A percentile compares a stretch with the other conserved stretches of the same genome.
phyloP scores from a whole-genome alignment of 2,888 invertebrate genomes.

The Caenorhabditis sp. region DNA sequence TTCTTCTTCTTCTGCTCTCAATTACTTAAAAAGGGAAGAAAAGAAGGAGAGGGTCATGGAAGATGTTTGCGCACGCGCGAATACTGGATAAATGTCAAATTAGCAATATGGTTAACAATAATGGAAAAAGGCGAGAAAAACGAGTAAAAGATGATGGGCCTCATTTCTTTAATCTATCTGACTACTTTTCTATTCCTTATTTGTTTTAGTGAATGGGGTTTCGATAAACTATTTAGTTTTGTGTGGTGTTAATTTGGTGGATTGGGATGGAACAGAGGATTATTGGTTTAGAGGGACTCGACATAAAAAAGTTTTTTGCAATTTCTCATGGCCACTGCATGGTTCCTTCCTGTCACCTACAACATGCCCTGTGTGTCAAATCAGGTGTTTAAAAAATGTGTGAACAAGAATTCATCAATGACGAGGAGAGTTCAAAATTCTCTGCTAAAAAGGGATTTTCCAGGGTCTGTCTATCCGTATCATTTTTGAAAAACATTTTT shows the following conservation, averaged over 20 bases:
- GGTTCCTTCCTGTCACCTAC: too few relatives aligned
- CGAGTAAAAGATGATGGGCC: neutral
- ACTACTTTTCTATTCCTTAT: neutral
- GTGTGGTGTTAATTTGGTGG: neutral
- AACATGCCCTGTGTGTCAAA: too few relatives aligned
- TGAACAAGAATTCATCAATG: too few relatives aligned
- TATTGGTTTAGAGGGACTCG: too few relatives aligned
- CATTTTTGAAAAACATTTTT: too few relatives aligned
- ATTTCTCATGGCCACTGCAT: too few relatives aligned
- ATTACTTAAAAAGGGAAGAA: conserved; percentile 42
- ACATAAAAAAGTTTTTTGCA: too few relatives aligned
- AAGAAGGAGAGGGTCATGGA: conserved; percentile 15
- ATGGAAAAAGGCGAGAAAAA: conserved; percentile 16
- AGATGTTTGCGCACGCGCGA: conserved; percentile 25
- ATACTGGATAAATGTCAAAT: conserved; percentile 48
- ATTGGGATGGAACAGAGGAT: too few relatives aligned
- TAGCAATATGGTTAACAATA: conserved; percentile 49
- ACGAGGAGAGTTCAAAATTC: too few relatives aligned
- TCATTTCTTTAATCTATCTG: neutral
- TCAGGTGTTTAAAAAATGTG: too few relatives aligned
- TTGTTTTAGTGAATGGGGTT: neutral
- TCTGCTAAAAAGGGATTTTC: too few relatives aligned
- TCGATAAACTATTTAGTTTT: neutral
- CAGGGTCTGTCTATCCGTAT: too few relatives aligned
- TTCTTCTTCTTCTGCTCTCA: conserved; percentile 11